These are phyloP conservation scores for Rhingia rostrata DNA, from an alignment of 2,888 invertebrate species.

Conservation along the genomic window DNA sequence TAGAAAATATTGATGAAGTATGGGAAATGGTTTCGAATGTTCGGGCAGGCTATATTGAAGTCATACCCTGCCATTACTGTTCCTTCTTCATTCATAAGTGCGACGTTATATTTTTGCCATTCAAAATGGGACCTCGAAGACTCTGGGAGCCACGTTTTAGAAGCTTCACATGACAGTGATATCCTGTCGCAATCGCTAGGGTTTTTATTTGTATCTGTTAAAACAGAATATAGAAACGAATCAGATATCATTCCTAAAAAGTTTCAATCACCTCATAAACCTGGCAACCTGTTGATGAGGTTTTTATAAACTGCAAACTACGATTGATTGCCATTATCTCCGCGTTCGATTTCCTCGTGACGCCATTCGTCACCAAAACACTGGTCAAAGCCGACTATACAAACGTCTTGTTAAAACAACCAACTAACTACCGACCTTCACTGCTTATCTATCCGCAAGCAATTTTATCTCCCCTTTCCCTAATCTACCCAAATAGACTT, in stretches of 20 bases:
- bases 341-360: conserved; percentile 1
- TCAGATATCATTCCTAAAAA: background rate
- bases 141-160: too few species aligned
- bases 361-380: background rate
- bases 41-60: too few species aligned
- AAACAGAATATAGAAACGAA: too few species aligned
- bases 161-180: too few species aligned
- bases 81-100: too few species aligned
- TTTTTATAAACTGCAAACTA: background rate
- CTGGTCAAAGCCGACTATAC: background rate
- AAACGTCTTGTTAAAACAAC: conserved; percentile 6
- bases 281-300: background rate
- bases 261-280: background rate
- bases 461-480: conserved; percentile 7
- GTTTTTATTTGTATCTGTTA: too few species aligned
- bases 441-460: conserved; percentile 35
- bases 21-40: too few species aligned
- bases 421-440: conserved; percentile 31
- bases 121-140: too few species aligned
- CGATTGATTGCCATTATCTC: background rate
- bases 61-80: too few species aligned
- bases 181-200: too few species aligned
- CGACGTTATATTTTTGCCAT: too few species aligned
- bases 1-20: too few species aligned
- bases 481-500: conserved; percentile 21